phyloP scores from a whole-genome alignment of 2,888 invertebrate species.

The Apotomis capreana region DNA sequence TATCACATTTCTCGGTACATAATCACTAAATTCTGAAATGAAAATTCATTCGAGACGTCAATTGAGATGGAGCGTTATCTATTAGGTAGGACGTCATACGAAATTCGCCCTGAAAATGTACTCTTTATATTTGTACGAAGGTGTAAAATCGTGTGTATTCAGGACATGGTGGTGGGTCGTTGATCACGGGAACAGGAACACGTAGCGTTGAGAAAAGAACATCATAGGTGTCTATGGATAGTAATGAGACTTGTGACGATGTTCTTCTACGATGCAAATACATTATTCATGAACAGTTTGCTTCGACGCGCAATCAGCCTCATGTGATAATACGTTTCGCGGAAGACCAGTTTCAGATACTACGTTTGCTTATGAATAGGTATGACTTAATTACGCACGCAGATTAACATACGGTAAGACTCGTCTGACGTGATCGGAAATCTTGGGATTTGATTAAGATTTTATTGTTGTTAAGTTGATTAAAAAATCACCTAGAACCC shows the following conservation, averaged over 20 bases:
- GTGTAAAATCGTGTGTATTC: constrained; percentile 3
- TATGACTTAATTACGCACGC: constrained; percentile 5
- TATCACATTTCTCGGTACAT: constrained; percentile 5
- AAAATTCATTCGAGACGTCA: constrained; percentile 38
- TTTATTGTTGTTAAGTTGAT: too few species aligned
- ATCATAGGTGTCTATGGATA: background rate
- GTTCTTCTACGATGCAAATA: constrained; percentile 13
- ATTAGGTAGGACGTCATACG: constrained; percentile 3
- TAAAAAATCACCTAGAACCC: too few species aligned
- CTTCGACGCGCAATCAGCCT: constrained; percentile 37
- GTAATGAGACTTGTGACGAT: background rate
- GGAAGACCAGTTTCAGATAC: constrained; percentile 26
- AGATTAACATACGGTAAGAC: background rate
- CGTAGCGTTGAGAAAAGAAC: background rate
- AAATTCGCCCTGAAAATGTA: background rate
- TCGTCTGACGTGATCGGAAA: background rate
- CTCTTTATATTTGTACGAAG: constrained; percentile 2
- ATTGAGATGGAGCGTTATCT: constrained; percentile 25
- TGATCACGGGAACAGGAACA: constrained; percentile 18
- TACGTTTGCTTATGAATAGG: constrained; percentile 25
- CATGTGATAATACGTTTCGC: constrained; percentile 36
- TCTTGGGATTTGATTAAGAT: background rate
- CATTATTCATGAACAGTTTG: constrained; percentile 40
- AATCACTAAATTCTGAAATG: constrained; percentile 34
- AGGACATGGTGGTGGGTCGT: constrained; percentile 6